These are phyloP conservation scores for Columba guinea DNA, from an alignment of 2,797 vertebrate genomes.

Conservation along the genomic window DNA sequence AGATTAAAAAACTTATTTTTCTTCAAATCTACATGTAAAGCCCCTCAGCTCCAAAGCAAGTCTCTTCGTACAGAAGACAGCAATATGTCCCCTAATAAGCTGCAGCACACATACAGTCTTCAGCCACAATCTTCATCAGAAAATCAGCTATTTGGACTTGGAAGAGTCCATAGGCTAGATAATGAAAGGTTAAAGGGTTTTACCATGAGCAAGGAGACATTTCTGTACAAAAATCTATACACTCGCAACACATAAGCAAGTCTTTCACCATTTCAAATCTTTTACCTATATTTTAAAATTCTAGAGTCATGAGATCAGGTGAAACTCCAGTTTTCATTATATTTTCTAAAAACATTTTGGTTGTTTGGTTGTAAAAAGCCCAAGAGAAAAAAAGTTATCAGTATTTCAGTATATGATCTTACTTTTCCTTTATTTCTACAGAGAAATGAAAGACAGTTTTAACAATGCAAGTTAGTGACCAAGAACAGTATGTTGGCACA, in stretches of 20 bases:
- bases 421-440: not conserved
- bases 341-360: not conserved
- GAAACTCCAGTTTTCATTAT: not conserved
- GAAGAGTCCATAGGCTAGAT: not conserved
- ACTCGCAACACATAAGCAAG: not conserved
- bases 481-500: not conserved
- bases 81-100: not conserved
- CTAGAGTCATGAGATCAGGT: accelerated
- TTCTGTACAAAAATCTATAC: not conserved
- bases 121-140: accelerated
- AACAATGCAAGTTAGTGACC: not conserved
- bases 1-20: accelerated
- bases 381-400: not conserved
- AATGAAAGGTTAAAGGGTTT: not conserved
- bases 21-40: not conserved
- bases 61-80: not conserved
- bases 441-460: not conserved
- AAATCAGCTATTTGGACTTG: not conserved
- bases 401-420: not conserved
- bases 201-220: not conserved
- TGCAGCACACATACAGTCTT: not conserved
- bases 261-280: not conserved
- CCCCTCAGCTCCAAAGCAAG: not conserved
- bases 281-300: not conserved
- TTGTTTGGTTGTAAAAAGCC: not conserved